These are phyloP conservation scores for Drosophila miranda DNA, from an alignment of 1,140 invertebrate species.

Conservation along the genomic window DNA sequence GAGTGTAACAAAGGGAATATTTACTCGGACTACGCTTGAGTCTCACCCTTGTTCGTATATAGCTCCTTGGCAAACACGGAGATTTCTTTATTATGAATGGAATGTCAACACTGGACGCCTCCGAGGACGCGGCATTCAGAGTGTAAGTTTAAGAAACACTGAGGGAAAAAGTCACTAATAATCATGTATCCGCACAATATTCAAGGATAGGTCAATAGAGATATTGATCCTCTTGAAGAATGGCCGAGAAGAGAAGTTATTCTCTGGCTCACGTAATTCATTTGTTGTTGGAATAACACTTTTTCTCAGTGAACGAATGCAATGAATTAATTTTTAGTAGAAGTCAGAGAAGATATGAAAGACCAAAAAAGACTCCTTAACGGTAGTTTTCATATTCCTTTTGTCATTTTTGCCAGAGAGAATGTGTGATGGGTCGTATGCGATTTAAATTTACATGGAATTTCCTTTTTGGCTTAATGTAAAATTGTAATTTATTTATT, in stretches of 20 bases:
- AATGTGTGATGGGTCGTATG: conserved; percentile 2
- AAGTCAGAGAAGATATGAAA: too few relatives aligned
- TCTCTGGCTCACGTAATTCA: too few relatives aligned
- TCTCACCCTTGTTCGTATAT: not conserved
- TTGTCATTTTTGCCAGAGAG: not conserved
- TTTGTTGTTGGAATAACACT: too few relatives aligned
- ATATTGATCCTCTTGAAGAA: not conserved
- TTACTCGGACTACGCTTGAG: not conserved
- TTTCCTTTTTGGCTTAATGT: conserved; percentile 35
- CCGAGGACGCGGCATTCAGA: too few relatives aligned
- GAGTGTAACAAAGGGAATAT: conserved; percentile 37
- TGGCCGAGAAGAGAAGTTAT: too few relatives aligned
- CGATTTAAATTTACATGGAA: conserved; percentile 12
- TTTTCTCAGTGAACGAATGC: too few relatives aligned
- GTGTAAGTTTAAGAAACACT: not conserved
- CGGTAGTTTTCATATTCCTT: conserved; percentile 11
- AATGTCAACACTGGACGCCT: conserved; percentile 36
- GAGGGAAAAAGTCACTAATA: too few relatives aligned
- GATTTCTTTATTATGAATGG: conserved; percentile 51
- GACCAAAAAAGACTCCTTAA: conserved; percentile 1
- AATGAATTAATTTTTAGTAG: too few relatives aligned
- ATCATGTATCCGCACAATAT: too few relatives aligned
- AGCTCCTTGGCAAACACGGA: conserved; percentile 12
- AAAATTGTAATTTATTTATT: conserved; percentile 66
- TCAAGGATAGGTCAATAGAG: not conserved